These are phyloP conservation scores for Lasiommata megera DNA, from an alignment of 2,888 invertebrate species.

Conservation along the genomic window DNA sequence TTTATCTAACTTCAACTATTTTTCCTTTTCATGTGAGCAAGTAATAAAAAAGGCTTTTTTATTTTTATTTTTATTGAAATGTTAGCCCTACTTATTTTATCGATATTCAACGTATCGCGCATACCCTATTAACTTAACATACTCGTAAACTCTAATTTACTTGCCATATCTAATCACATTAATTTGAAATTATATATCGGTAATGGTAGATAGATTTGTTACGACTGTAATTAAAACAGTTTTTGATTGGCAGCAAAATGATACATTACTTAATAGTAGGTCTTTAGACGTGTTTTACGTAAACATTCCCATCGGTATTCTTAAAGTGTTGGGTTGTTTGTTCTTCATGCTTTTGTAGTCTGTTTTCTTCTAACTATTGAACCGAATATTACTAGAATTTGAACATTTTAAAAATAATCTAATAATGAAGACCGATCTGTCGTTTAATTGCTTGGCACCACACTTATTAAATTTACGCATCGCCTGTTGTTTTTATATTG, in stretches of 20 bases:
- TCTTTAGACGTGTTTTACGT: constrained; percentile 24
- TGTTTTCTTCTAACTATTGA: no score
- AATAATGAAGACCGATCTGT: constrained; percentile 36
- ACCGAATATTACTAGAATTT: not conserved
- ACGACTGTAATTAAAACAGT: constrained; percentile 21
- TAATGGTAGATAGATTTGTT: not conserved
- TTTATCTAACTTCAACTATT: no score
- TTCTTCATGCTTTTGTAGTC: constrained; percentile 20
- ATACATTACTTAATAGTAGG: constrained; percentile 17
- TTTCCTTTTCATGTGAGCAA: no score
- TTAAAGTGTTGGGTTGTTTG: constrained; percentile 28
- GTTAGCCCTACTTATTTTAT: no score
- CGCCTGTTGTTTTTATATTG: constrained; percentile 47
- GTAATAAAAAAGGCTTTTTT: no score
- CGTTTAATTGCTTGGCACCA: constrained; percentile 43
- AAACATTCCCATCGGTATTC: constrained; percentile 26
- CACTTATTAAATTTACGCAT: constrained; percentile 44
- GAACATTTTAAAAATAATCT: constrained; percentile 17
- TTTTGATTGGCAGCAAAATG: constrained; percentile 33
- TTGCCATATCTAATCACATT: not conserved
- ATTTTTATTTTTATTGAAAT: no score
- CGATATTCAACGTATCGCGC: not conserved
- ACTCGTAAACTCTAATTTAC: not conserved
- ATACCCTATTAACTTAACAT: not conserved
- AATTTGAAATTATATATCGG: not conserved